phyloP scores from a whole-genome alignment of 2,113 vertebrate species.

The Austrofundulus limnaeus region DNA sequence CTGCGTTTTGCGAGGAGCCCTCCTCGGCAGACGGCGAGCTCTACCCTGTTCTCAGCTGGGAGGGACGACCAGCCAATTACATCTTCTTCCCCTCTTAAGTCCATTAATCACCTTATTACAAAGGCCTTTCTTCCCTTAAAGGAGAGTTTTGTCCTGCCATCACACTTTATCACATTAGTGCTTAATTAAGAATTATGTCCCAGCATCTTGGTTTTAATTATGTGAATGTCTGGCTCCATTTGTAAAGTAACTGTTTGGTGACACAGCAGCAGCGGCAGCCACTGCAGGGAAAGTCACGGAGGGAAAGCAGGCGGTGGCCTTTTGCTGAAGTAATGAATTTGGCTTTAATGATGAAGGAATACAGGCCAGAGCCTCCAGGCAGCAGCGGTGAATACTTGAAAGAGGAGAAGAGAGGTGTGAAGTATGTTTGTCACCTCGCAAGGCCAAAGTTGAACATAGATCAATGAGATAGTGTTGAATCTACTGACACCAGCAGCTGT shows the following conservation, averaged over 20 bases:
- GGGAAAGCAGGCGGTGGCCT: conserved; percentile 58
- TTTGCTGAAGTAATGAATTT: conserved; percentile 79
- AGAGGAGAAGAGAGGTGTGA: conserved; percentile 49
- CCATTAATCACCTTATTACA: conserved; percentile 85
- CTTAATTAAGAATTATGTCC: conserved; percentile 94
- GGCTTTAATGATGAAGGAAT: conserved; percentile 55
- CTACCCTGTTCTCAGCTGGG: conserved; percentile 50
- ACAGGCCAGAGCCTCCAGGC: conserved; percentile 71
- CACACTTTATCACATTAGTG: conserved; percentile 87
- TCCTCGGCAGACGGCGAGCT: conserved; percentile 30
- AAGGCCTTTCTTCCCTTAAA: conserved; percentile 73
- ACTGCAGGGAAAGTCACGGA: conserved; percentile 42
- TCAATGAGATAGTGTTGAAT: conserved; percentile 16
- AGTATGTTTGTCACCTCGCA: conserved; percentile 21
- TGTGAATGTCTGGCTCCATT: conserved; percentile 79
- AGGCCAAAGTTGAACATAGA: conserved; percentile 20
- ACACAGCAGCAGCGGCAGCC: conserved; percentile 39
- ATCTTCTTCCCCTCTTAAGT: conserved; percentile 74
- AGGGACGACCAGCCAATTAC: conserved; percentile 78
- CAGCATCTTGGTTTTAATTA: conserved; percentile 88
- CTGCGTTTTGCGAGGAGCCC: conserved; percentile 17
- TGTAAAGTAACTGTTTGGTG: conserved; percentile 71
- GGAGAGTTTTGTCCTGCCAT: conserved; percentile 68
- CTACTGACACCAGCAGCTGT: conserved; percentile 28
- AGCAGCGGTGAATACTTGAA: conserved; percentile 48